These are phyloP conservation scores for Paedocypris micromegethes DNA, from an alignment of 2,797 vertebrate species.

Conservation along the genomic window DNA sequence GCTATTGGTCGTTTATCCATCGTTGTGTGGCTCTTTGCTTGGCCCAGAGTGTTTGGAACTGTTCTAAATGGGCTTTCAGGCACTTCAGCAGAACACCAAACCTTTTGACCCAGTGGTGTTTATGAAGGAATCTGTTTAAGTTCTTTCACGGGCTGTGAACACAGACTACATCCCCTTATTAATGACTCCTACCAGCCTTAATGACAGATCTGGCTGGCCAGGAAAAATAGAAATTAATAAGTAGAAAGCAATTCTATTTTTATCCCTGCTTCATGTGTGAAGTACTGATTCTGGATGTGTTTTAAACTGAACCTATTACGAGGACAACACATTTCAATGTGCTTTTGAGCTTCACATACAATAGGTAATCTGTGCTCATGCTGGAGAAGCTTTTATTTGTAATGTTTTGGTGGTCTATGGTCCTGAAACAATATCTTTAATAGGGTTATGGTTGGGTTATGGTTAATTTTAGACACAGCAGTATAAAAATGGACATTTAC, in stretches of 20 bases:
- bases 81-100: not conserved
- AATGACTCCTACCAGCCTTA: conserved; percentile 2
- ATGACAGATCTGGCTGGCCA: conserved; percentile 10
- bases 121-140: conserved; percentile 24
- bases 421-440: no score
- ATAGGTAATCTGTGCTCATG: conserved; percentile 5
- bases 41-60: conserved; percentile 1
- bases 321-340: not conserved
- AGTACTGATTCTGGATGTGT: conserved; percentile 10
- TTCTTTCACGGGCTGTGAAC: conserved; percentile 33
- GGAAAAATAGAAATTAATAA: conserved; percentile 27
- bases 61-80: conserved; percentile 4
- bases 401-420: no score
- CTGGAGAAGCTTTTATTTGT: no score
- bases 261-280: conserved; percentile 1
- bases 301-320: not conserved
- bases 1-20: not conserved
- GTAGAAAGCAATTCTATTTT: conserved; percentile 15
- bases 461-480: no score
- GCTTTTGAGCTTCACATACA: not conserved
- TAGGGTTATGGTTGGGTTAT: no score
- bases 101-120: conserved; percentile 27
- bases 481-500: no score
- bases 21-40: conserved; percentile 3
- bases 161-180: conserved; percentile 12